These are phyloP conservation scores for Drosophila hawaiiensis DNA, from an alignment of 2,888 invertebrate species.

Conservation along the genomic window DNA sequence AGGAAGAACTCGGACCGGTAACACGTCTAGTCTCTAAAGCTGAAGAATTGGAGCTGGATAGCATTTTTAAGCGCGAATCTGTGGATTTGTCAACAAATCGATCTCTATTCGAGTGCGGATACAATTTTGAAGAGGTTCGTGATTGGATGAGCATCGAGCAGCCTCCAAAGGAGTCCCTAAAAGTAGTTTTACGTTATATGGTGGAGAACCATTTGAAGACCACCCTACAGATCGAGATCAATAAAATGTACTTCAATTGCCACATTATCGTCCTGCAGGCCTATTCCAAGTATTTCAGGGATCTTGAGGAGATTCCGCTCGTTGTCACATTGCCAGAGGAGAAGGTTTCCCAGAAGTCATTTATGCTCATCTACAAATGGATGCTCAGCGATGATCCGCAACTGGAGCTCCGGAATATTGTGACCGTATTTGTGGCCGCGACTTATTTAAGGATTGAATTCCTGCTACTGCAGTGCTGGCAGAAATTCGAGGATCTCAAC, in stretches of 20 bases:
- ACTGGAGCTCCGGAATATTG: constrained; percentile 84
- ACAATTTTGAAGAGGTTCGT: constrained; percentile 58
- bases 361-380: constrained; percentile 91
- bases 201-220: constrained; percentile 61
- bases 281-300: constrained; percentile 80
- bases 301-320: constrained; percentile 64
- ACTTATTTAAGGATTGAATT: constrained; percentile 72
- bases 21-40: constrained; percentile 43
- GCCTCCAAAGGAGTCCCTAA: constrained; percentile 37
- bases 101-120: constrained; percentile 55
- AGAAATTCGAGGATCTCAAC: constrained; percentile 89
- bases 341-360: constrained; percentile 87
- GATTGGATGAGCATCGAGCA: constrained; percentile 50
- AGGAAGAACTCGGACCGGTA: constrained; percentile 35
- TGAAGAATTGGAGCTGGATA: constrained; percentile 51
- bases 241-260: constrained; percentile 70
- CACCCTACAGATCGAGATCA: constrained; percentile 57
- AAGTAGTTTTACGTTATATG: constrained; percentile 56
- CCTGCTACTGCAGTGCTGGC: constrained; percentile 87
- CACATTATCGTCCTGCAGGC: constrained; percentile 78
- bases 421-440: constrained; percentile 64
- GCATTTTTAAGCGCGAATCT: constrained; percentile 14
- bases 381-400: constrained; percentile 90
- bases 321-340: constrained; percentile 62
- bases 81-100: constrained; percentile 23